Base-by-base conservation (phyloP, 2,113 vertebrate genomes). In the Pygoscelis antarcticus region DNA sequence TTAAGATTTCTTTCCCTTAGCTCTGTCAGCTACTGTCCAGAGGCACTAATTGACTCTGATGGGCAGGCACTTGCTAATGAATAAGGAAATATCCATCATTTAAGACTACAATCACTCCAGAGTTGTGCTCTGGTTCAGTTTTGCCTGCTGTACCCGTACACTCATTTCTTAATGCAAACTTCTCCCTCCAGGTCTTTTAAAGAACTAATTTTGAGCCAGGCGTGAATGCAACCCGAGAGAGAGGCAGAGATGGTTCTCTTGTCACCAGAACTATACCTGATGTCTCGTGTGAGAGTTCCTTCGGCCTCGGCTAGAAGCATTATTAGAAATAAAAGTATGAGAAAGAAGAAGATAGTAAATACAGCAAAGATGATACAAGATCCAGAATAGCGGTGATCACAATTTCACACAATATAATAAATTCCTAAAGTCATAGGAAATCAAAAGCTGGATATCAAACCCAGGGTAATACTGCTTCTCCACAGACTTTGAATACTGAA, bases 201-300 rank as follows among this genome's bases (percentile, higher is more conserved):
- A 93, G 65, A 90, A 44, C 61, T 90, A 47, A 66, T 85, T 94
- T 40, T 90, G 95, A 97, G 96, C 93, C 89, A 98, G 97, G 94
- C 54, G 61, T 87, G 96, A 96, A 64, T 32, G 79, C 70, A 97
- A 96, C 80, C 95, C 62, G 29, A 89, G 60, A 81, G 84, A 0
- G 3, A 90, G 93, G 90, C 55, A 83, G 88, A 97, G 74, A 86
- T 78, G 66, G 90, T 91, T 98, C 75, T 52, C 61, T 64, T 94
- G 96, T 90, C 96, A 95, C 71, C 49, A 97, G 96, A 97, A 98
- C 97, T 76, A 95, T 99, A 99, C 99, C 99, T 99, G 99, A 97
- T 99, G 99, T 98, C 99, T 99, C 10, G 99, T 97, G 98, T 99
- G 99, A 94, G 99, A 99, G 98, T 99, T 99, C 98, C 99, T 99